Base-by-base conservation (phyloP, 2,113 vertebrate species). In the Albula glossodonta region DNA sequence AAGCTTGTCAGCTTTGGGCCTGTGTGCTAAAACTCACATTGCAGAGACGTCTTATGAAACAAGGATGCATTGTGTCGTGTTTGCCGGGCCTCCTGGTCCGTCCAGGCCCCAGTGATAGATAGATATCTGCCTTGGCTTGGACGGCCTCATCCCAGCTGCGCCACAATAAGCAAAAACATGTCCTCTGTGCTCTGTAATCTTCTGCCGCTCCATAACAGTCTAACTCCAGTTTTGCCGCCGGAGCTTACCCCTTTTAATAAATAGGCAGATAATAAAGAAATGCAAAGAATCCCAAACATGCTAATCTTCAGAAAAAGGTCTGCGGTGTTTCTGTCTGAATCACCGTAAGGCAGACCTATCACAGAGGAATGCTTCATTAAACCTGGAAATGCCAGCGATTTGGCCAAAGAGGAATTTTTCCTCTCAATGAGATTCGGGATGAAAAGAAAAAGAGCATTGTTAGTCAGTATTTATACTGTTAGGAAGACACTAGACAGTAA, bases 241-340 rank as follows among this genome's bases (percentile, higher is more conserved):
- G 80, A 48, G 57, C 51, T 66, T 57, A 15, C 17, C 17, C 83
- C 51, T 56, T 85, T 85, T 51, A 78, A 80, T 80, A 66, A 86
- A 53, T 41, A 22, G 52, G 49, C 5, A 85, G 84, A 86, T 86
- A 82, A 88, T 79, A 85, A 79, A 80, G 74, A 7, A 13, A 50
- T 6, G 82, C 19, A 12, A 84, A 60, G 84, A 86, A 88, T 86
- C 51, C 51, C 25, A 83, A 83, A 83, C 78, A 86, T 49, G 78
- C 25, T 80, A 85, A 80, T 79, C 77, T 57, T 80, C 63, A 48
- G 12, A n/a, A n/a, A n/a, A 49, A 80, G 1, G 51, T 12, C n/a
- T 3, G 22, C 51, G 51, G 7, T 17, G 22, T 53, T 63, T n/a
- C n/a, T 85, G 84, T 81, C 19, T 50, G 19, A 22, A n/a, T 41